Evolutionary conservation across 2,888 invertebrate genomes (phyloP).

Genomic region (Neoscelio sp.): DNA sequence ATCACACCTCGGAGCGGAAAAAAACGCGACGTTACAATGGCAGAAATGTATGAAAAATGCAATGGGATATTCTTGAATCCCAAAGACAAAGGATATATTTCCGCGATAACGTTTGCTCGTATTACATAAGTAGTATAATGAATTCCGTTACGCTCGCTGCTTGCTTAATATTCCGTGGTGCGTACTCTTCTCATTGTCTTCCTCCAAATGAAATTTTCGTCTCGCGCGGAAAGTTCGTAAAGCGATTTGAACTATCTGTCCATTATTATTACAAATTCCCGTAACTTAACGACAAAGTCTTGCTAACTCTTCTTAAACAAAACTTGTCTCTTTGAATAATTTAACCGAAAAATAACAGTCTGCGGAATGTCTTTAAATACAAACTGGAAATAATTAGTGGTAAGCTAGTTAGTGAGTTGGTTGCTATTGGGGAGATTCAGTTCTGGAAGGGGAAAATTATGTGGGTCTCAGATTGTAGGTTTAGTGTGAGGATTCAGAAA

Average conservation of each 20-base stretch:
- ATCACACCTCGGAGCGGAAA: constrained; percentile 34
- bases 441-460: too few relatives aligned
- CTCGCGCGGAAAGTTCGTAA: constrained; percentile 40
- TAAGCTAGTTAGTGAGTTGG: too few relatives aligned
- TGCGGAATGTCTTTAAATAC: background rate
- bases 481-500: too few relatives aligned
- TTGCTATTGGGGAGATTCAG: too few relatives aligned
- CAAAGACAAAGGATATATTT: constrained; percentile 54
- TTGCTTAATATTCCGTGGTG: constrained; percentile 77
- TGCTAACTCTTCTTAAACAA: constrained; percentile 26
- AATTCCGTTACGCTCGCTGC: constrained; percentile 73
- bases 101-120: constrained; percentile 56
- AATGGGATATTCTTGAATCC: constrained; percentile 57
- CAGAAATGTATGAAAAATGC: constrained; percentile 62
- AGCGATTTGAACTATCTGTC: constrained; percentile 52
- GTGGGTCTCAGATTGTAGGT: too few relatives aligned
- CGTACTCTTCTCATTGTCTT: constrained; percentile 66
- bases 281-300: constrained; percentile 31
- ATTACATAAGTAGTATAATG: constrained; percentile 71
- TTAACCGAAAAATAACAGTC: constrained; percentile 16
- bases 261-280: constrained; percentile 43
- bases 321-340: constrained; percentile 18
- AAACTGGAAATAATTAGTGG: background rate
- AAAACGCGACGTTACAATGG: constrained; percentile 36
- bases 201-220: constrained; percentile 72